phyloP scores from a whole-genome alignment of 2,797 vertebrate genomes.

The Pteropus rufus region DNA sequence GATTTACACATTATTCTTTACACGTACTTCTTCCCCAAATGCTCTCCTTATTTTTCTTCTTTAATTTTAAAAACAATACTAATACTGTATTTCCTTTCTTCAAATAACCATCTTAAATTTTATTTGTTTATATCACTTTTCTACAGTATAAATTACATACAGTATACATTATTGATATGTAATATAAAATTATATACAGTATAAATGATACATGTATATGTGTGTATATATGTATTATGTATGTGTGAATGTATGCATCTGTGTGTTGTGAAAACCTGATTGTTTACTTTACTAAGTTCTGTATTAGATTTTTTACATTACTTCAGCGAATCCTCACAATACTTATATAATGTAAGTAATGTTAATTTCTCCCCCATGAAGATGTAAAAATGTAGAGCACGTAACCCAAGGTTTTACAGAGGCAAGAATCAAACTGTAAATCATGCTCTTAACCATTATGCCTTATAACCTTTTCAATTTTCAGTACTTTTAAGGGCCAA shows the following conservation, averaged over 20 bases:
- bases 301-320: background rate
- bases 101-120: background rate
- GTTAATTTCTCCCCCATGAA: background rate
- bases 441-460: background rate
- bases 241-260: background rate
- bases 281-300: background rate
- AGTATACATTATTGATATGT: background rate
- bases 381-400: background rate
- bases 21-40: no score
- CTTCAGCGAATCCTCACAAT: background rate
- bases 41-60: background rate
- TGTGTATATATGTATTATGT: background rate
- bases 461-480: background rate
- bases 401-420: background rate
- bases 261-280: background rate
- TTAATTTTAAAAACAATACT: background rate
- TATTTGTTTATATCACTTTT: background rate
- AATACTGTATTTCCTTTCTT: background rate
- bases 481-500: background rate
- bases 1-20: background rate
- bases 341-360: background rate
- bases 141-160: background rate
- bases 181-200: background rate
- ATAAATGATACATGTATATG: background rate
- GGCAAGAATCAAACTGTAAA: background rate